Percentiles rank a stretch among this genome's conserved stretches.
phyloP scores from a whole-genome alignment of 2,888 invertebrate genomes.

The Melieria omissa region DNA sequence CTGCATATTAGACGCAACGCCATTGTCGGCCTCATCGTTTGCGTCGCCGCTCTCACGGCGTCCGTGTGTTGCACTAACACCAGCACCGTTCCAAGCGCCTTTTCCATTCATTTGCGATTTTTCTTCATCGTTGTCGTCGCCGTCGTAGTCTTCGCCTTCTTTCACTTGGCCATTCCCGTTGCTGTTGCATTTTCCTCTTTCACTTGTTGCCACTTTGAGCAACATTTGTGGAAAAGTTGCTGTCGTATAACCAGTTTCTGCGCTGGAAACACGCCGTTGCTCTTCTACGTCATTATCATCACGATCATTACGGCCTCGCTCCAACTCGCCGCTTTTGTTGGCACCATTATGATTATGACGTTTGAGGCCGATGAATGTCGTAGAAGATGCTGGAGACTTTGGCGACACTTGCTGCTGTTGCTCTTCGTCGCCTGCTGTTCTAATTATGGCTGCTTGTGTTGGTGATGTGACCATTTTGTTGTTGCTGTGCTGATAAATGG shows the following conservation, averaged over 20 bases:
- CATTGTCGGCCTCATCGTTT: background rate
- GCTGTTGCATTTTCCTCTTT: slow-evolving; percentile 39
- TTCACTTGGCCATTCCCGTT: background rate
- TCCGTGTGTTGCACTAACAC: slow-evolving; percentile 32
- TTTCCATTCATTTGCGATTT: slow-evolving; percentile 27
- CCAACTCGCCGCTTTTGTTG: slow-evolving; percentile 29
- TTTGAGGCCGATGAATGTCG: slow-evolving; percentile 51
- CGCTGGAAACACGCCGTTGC: slow-evolving; percentile 13
- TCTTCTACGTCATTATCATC: slow-evolving; percentile 41
- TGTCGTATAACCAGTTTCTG: slow-evolving; percentile 35
- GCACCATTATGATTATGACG: slow-evolving; percentile 33
- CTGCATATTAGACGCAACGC: background rate
- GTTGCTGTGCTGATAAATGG: slow-evolving; percentile 32
- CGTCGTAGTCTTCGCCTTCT: background rate
- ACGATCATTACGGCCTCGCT: slow-evolving; percentile 27
- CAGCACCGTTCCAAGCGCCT: slow-evolving; percentile 5
- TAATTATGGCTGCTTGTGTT: slow-evolving; percentile 28
- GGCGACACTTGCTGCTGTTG: slow-evolving; percentile 14
- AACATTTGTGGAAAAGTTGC: slow-evolving; percentile 38
- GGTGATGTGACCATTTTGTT: slow-evolving; percentile 23
- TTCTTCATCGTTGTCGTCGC: slow-evolving; percentile 23
- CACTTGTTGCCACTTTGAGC: slow-evolving; percentile 35
- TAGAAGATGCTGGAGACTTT: slow-evolving; percentile 43
- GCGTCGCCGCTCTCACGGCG: background rate
- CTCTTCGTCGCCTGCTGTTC: slow-evolving; percentile 37